Conservation (phyloP, 2,797 vertebrate genomes). For the Micromesistius poutassou region DNA sequence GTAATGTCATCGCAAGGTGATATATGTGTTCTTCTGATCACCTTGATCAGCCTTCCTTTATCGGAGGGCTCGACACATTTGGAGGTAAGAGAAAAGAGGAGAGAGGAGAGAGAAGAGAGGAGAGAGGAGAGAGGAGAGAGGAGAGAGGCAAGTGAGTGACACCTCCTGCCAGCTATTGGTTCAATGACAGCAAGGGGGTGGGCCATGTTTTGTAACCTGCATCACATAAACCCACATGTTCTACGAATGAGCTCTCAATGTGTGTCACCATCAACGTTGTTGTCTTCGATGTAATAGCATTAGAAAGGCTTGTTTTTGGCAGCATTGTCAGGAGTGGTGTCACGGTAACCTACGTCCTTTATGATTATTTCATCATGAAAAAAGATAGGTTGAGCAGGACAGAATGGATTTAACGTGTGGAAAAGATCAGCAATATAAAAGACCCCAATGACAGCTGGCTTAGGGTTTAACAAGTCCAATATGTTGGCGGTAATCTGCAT, state of each 20-base stretch:
- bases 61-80: background rate
- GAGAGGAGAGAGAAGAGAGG: no score
- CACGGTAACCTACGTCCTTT: background rate
- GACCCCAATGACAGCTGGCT: background rate
- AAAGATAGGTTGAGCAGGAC: background rate
- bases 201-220: background rate
- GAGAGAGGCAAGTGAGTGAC: background rate
- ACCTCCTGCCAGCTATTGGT: background rate
- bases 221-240: background rate
- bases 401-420: background rate
- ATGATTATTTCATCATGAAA: background rate
- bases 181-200: background rate
- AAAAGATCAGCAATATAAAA: background rate
- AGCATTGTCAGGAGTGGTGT: background rate
- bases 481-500: background rate
- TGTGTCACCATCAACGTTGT: background rate
- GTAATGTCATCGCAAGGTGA: background rate
- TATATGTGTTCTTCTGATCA: background rate
- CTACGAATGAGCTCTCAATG: background rate
- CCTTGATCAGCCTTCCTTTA: background rate
- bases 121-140: background rate
- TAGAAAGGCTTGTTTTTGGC: background rate
- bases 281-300: background rate
- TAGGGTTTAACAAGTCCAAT: background rate
- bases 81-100: no score